Conservation (phyloP, 2,113 vertebrate species). For the Nothocercus julius region DNA sequence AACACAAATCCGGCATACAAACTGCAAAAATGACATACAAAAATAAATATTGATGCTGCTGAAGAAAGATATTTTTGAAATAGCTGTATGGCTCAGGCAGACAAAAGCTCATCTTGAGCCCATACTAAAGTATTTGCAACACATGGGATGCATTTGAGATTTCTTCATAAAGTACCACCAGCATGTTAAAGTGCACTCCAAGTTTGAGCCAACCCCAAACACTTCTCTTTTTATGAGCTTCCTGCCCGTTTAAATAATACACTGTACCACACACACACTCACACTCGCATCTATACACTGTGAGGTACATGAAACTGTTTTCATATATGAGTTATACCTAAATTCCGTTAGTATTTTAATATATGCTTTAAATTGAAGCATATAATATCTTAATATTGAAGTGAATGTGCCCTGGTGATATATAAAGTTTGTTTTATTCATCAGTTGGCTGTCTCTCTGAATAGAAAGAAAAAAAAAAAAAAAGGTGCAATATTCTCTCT, state of each 20-base stretch:
- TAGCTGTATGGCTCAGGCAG: not conserved
- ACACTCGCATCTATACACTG: not conserved
- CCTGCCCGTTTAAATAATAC: slow-evolving; percentile 51
- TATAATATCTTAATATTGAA: not conserved
- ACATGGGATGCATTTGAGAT: slow-evolving; percentile 66
- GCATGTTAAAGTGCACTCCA: not conserved
- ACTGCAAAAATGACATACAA: slow-evolving; percentile 43
- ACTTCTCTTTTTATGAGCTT: slow-evolving; percentile 60
- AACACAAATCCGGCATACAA: slow-evolving; percentile 33
- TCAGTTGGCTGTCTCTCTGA: not conserved
- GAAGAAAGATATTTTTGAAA: slow-evolving; percentile 35
- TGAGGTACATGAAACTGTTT: not conserved
- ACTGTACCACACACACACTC: slow-evolving; percentile 12
- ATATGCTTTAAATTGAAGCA: not conserved
- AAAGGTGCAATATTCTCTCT: not conserved
- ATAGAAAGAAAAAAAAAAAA: not conserved
- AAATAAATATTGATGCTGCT: slow-evolving; percentile 54
- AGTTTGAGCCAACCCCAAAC: slow-evolving; percentile 37
- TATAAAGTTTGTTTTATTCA: not conserved
- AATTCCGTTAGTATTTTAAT: slow-evolving; percentile 16
- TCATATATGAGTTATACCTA: not conserved
- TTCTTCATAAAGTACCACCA: slow-evolving; percentile 46
- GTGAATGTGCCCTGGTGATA: not conserved
- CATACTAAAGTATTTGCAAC: slow-evolving; percentile 53
- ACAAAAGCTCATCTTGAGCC: slow-evolving; percentile 50